phyloP scores from a whole-genome alignment of 2,888 invertebrate genomes.

The Ornithoptera alexandrae region DNA sequence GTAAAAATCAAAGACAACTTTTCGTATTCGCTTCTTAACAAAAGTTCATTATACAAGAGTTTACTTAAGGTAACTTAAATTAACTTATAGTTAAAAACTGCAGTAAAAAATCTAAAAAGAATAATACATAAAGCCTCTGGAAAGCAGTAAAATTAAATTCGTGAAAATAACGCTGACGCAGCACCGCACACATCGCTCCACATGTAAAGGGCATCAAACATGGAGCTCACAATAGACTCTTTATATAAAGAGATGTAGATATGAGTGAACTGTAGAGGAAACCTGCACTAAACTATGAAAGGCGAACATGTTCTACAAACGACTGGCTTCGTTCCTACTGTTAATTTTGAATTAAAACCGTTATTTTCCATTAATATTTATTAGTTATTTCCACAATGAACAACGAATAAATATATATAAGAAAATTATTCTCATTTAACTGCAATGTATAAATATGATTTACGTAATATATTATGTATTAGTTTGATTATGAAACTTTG shows the following conservation, averaged over 20 bases:
- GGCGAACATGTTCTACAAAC: conserved; percentile 10
- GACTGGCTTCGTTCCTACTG: conserved; percentile 7
- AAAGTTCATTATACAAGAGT: background rate
- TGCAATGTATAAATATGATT: background rate
- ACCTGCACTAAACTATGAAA: conserved; percentile 21
- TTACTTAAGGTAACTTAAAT: background rate
- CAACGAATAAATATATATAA: too few species aligned
- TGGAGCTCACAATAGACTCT: conserved; percentile 18
- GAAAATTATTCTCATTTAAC: background rate
- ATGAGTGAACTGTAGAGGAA: conserved; percentile 10
- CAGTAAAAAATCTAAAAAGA: background rate
- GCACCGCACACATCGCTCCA: conserved; percentile 15
- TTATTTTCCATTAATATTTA: background rate
- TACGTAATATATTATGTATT: background rate
- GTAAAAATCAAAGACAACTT: too few species aligned
- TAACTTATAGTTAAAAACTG: background rate
- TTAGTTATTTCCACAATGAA: too few species aligned
- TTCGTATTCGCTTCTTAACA: background rate
- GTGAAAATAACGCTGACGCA: conserved; percentile 19
- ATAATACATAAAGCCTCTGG: background rate
- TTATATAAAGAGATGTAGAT: conserved; percentile 17
- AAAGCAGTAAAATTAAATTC: conserved; percentile 9
- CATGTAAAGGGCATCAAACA: conserved; percentile 18
- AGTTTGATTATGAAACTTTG: too few species aligned
- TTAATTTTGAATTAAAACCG: background rate